Conservation (phyloP, 2,797 vertebrate species). For the Ctenochaetus hawaiiensis region DNA sequence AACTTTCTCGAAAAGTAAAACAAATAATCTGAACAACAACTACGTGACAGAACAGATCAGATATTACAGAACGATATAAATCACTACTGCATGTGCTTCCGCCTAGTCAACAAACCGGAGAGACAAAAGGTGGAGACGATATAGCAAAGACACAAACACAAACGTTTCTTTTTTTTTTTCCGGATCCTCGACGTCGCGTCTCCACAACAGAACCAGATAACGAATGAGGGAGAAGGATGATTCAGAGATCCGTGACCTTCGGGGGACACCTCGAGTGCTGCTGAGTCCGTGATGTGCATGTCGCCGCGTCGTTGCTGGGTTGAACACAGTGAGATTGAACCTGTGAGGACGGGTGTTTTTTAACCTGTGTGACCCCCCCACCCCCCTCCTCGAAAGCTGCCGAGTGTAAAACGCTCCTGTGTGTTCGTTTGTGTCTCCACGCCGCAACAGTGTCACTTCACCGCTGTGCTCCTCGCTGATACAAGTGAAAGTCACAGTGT, state of each 20-base stretch:
- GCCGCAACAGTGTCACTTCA: constrained; percentile 53
- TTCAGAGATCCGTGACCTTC: constrained; percentile 11
- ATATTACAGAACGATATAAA: constrained; percentile 75
- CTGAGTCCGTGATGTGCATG: constrained; percentile 54
- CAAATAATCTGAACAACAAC: constrained; percentile 58
- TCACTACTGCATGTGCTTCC: constrained; percentile 58
- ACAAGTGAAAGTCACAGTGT: constrained; percentile 76
- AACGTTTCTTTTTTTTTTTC: constrained; percentile 35
- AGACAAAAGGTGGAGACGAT: constrained; percentile 58
- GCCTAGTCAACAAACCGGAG: constrained; percentile 55
- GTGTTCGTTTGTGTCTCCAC: constrained; percentile 52
- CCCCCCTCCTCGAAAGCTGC: constrained; percentile 34
- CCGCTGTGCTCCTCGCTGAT: constrained; percentile 52
- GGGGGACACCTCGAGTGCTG: constrained; percentile 26
- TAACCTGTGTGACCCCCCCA: constrained; percentile 33
- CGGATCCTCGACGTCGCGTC: constrained; percentile 21
- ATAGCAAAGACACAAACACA: constrained; percentile 72
- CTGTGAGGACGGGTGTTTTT: constrained; percentile 56
- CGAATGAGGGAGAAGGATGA: constrained; percentile 48
- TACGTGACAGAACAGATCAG: constrained; percentile 71
- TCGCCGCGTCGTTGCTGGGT: constrained; percentile 20
- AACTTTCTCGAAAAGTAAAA: constrained; percentile 57
- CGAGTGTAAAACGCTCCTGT: constrained; percentile 43
- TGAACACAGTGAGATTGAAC: constrained; percentile 57
- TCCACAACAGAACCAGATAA: constrained; percentile 60